phyloP scores from a whole-genome alignment of 2,888 invertebrate species.

The Pseudococcus viburni region DNA sequence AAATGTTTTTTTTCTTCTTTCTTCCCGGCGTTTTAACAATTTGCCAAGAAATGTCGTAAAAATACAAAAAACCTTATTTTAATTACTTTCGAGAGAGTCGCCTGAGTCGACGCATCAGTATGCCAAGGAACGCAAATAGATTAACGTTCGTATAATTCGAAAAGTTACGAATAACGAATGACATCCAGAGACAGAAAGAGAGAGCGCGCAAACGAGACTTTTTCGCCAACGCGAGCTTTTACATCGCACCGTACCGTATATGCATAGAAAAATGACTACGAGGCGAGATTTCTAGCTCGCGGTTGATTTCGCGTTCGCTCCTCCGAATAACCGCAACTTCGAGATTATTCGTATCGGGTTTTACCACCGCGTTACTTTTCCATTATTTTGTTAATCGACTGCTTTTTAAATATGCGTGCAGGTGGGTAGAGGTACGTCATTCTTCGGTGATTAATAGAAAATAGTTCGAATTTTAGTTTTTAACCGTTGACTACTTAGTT shows the following conservation, averaged over 20 bases:
- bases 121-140: not conserved
- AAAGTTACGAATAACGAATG: conserved; percentile 8
- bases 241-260: too few relatives aligned
- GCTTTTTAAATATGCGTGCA: not conserved
- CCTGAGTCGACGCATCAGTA: not conserved
- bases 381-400: not conserved
- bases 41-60: conserved; percentile 5
- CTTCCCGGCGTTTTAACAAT: not conserved
- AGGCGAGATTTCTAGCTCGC: not conserved
- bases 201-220: not conserved
- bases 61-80: not conserved
- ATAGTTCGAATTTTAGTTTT: not conserved
- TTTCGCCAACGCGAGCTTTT: not conserved
- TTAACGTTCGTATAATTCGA: not conserved
- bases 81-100: not conserved
- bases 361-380: too few relatives aligned
- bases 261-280: not conserved
- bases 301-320: not conserved
- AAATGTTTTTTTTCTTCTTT: not conserved
- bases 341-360: not conserved
- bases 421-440: not conserved
- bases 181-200: not conserved
- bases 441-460: not conserved
- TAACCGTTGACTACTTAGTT: not conserved
- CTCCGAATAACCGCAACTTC: not conserved